A percentile compares a stretch with the other conserved stretches of the same genome.
phyloP scores from a whole-genome alignment of 2,888 invertebrate genomes.

The Nomada fucata region DNA sequence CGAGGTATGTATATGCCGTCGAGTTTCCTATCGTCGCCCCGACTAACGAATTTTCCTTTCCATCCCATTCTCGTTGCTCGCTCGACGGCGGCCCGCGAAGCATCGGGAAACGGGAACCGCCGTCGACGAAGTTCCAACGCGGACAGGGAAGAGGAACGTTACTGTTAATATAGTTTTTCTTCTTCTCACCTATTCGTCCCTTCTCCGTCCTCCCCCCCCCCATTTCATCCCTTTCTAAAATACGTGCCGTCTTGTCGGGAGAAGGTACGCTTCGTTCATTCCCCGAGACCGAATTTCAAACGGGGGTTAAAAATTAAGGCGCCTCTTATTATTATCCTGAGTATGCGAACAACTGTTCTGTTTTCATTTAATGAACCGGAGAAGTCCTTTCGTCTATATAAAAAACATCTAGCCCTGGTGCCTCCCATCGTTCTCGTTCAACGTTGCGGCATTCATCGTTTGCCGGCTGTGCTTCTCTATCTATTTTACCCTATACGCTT shows the following conservation, averaged over 20 bases:
- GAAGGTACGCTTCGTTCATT: slow-evolving; percentile 33
- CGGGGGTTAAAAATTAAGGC: slow-evolving; percentile 61
- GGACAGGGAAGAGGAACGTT: slow-evolving; percentile 38
- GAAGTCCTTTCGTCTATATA: slow-evolving; percentile 29
- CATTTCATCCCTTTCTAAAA: neutral
- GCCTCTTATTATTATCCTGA: slow-evolving; percentile 64
- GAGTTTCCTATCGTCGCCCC: slow-evolving; percentile 45
- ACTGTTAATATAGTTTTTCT: neutral
- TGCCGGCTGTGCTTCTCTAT: too few species aligned
- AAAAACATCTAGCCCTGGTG: slow-evolving; percentile 5
- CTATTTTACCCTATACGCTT: neutral
- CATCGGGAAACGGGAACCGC: neutral
- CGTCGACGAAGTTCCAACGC: slow-evolving; percentile 11
- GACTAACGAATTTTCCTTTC: slow-evolving; percentile 16
- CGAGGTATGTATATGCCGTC: slow-evolving; percentile 64
- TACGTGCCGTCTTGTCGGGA: slow-evolving; percentile 25
- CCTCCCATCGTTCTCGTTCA: neutral
- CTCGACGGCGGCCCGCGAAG: neutral
- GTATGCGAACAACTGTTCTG: slow-evolving; percentile 56
- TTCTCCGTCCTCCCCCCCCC: neutral
- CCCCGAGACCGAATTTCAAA: slow-evolving; percentile 34
- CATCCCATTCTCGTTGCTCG: neutral
- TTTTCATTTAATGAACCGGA: slow-evolving; percentile 15
- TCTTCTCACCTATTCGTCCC: neutral
- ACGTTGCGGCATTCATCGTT: too few species aligned